Evolutionary conservation across 2,797 vertebrate species (phyloP).

Genomic region (Sternarchorhynchus goeldii): DNA sequence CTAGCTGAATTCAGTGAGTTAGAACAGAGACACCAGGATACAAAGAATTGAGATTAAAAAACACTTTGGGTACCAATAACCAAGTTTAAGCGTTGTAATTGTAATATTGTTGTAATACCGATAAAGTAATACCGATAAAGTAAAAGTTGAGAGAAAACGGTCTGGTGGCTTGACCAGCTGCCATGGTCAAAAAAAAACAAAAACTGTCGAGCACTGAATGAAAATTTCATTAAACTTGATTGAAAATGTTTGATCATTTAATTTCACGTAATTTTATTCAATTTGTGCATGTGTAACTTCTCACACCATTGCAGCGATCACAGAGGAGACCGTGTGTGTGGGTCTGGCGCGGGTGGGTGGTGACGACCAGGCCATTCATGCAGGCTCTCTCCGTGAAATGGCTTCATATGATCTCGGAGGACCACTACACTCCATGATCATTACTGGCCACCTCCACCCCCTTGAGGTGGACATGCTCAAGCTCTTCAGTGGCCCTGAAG

Average conservation of each 20-base stretch:
- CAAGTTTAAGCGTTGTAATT: neutral
- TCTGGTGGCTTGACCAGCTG: slow-evolving; percentile 28
- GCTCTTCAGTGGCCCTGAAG: slow-evolving; percentile 74
- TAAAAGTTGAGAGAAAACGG: neutral
- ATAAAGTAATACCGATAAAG: neutral
- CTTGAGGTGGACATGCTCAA: slow-evolving; percentile 91
- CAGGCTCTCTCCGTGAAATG: slow-evolving; percentile 81
- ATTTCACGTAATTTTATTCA: neutral
- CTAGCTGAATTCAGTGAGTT: too few species aligned
- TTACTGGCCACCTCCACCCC: slow-evolving; percentile 88
- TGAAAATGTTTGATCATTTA: slow-evolving; percentile 31
- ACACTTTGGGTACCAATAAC: neutral
- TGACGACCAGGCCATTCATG: slow-evolving; percentile 80
- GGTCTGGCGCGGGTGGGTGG: slow-evolving; percentile 90
- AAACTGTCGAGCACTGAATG: slow-evolving; percentile 25
- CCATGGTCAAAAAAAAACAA: slow-evolving; percentile 1
- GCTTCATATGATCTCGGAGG: slow-evolving; percentile 81
- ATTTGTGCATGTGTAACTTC: neutral
- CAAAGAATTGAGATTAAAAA: neutral
- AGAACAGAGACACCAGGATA: too few species aligned
- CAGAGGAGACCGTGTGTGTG: slow-evolving; percentile 87
- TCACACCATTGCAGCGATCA: slow-evolving; percentile 73
- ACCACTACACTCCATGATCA: slow-evolving; percentile 88
- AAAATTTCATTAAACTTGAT: slow-evolving; percentile 40
- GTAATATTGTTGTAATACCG: too few species aligned